Base-by-base conservation (phyloP, 2,888 invertebrate species). In the Craniophora ligustri region DNA sequence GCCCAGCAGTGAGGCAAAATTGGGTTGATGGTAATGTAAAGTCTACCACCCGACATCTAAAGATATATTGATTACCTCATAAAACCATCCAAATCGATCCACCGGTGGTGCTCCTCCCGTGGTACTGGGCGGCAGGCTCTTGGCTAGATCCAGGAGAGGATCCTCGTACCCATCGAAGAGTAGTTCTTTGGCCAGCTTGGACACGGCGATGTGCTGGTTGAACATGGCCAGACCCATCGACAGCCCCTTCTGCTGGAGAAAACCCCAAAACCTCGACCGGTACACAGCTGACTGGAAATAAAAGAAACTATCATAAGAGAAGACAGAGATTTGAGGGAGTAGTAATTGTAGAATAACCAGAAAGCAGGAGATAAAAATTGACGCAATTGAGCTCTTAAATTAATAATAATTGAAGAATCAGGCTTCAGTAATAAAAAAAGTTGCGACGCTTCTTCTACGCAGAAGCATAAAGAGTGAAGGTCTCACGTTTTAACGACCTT, bases 21-120 rank as follows among this genome's bases (percentile, higher is more conserved):
- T n/a, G n/a, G n/a, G n/a, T n/a, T n/a, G n/a, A n/a, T n/a, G n/a
- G n/a, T n/a, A n/a, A n/a, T n/a, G n/a, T n/a, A n/a, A n/a, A n/a
- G n/a, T n/a, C n/a, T n/a, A n/a, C n/a, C n/a, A n/a, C n/a, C n/a
- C n/a, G n/a, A n/a, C n/a, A n/a, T 31, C 2, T 31, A 13, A 4
- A 8, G 14, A n/a, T 8, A 32, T n/a, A n/a, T 8, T 10, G 62
- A 67, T 64, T 64, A 92, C 92, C 75, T 83, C 85, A 75, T 97
- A 98, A 87, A 98, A 98, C 96, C 98, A 96, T 8, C 97, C 98
- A 81, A 98, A 98, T 76, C 94, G 95, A 76, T 98, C 98, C 60
- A 95, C 95, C 0, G 95, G 95, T 0, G 95, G 95, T 0, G 94
- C 93, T 0, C 94, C 94, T 0, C 94, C 94, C 0, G 78, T 95